A percentile compares a stretch with the other conserved stretches of the same genome.
phyloP scores from a whole-genome alignment of 2,797 vertebrate species.

The Pseudomugil tenellus region DNA sequence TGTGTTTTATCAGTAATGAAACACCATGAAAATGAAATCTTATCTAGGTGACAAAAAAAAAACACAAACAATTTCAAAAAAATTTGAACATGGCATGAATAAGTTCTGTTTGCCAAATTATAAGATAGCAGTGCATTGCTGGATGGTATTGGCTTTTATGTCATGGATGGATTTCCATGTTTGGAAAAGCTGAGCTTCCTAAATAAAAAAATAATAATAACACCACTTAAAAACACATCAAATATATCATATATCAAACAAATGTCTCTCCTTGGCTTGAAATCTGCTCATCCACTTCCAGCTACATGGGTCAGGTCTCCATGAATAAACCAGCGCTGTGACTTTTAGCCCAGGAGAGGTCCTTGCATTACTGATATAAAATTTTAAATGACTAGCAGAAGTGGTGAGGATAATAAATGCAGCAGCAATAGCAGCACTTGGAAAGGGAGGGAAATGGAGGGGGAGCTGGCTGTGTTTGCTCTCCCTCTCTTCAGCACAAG shows the following conservation, averaged over 20 bases:
- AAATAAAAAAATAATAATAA: neutral
- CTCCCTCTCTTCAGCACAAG: constrained; percentile 67
- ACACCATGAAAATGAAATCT: neutral
- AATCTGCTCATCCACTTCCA: constrained; percentile 45
- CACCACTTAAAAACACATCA: neutral
- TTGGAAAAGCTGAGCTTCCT: neutral
- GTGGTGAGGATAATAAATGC: constrained; percentile 65
- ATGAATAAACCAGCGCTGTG: constrained; percentile 79
- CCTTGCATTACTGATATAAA: constrained; percentile 78
- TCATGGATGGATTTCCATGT: neutral
- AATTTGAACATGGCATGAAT: neutral
- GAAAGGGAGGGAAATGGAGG: constrained; percentile 32
- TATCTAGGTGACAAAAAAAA: neutral
- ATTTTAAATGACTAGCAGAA: constrained; percentile 77
- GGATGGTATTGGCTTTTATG: neutral
- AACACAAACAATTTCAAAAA: neutral
- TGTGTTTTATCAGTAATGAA: neutral
- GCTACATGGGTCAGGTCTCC: constrained; percentile 56
- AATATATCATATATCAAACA: neutral
- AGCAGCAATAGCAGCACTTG: constrained; percentile 53
- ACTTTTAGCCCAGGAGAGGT: constrained; percentile 58
- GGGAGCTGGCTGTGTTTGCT: constrained; percentile 57
- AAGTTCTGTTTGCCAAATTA: neutral
- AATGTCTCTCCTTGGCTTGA: constrained; percentile 14
- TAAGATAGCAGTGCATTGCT: neutral